Conservation (phyloP, 2,797 vertebrate genomes). For the Pelodytes ibericus region DNA sequence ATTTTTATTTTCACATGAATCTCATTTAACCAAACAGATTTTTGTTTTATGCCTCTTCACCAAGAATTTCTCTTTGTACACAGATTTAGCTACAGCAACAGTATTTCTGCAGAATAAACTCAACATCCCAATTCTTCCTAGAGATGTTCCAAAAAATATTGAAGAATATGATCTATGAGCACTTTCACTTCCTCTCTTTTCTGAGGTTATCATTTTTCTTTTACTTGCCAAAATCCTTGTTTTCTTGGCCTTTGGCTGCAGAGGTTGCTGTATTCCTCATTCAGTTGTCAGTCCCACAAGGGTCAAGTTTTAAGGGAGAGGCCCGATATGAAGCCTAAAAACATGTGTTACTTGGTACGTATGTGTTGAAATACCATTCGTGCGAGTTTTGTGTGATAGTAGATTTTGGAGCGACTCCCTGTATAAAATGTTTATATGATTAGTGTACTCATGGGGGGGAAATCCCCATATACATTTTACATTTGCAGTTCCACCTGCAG, state of each 20-base stretch:
- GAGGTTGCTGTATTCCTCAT: not conserved
- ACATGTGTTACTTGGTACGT: not conserved
- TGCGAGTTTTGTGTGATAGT: not conserved
- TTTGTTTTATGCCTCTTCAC: no score
- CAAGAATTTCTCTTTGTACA: no score
- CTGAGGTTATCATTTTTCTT: constrained; percentile 8
- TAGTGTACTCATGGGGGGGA: no score
- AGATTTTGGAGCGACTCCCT: not conserved
- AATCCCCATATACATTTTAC: no score
- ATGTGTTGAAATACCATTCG: not conserved
- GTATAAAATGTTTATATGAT: no score
- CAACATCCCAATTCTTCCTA: not conserved
- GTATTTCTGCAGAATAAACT: not conserved
- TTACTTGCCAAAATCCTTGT: constrained; percentile 22
- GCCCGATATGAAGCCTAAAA: not conserved
- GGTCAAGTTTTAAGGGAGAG: constrained; percentile 5
- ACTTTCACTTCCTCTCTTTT: constrained; percentile 18
- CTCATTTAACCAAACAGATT: no score
- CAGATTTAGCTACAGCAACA: not conserved
- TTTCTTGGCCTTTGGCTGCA: constrained; percentile 17
- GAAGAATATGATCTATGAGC: constrained; percentile 19
- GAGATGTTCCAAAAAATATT: not conserved
- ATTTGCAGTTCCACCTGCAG: no score
- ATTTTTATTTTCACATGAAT: no score
- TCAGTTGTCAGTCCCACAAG: constrained; percentile 2